Percentiles rank a stretch among this genome's conserved stretches.
phyloP scores from a whole-genome alignment of 2,797 vertebrate species.

The Diceros bicornis region DNA sequence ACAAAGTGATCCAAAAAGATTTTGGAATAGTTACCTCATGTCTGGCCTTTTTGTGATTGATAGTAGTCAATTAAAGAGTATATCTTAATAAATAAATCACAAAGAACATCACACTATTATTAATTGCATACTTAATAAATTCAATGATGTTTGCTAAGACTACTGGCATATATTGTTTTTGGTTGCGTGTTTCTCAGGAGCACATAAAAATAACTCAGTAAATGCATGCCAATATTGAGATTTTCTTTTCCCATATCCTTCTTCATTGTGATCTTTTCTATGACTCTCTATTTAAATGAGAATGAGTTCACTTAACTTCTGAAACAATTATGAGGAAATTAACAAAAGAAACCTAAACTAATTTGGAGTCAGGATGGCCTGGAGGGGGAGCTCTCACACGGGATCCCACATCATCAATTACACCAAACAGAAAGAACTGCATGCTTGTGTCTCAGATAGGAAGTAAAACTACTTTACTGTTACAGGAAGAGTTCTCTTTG shows the following conservation, averaged over 20 bases:
- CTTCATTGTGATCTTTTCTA: background rate
- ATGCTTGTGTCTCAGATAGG: too few relatives aligned
- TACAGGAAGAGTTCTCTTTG: too few relatives aligned
- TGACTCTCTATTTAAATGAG: background rate
- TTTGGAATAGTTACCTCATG: background rate
- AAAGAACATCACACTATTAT: background rate
- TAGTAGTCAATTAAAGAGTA: background rate
- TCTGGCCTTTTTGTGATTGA: background rate
- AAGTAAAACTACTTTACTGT: too few relatives aligned
- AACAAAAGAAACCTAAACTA: too few relatives aligned
- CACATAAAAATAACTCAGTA: background rate
- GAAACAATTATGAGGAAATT: background rate
- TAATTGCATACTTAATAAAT: background rate
- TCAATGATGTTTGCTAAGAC: background rate
- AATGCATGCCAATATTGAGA: background rate
- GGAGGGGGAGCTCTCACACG: too few relatives aligned
- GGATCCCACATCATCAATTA: too few relatives aligned
- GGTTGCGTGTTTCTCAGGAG: background rate
- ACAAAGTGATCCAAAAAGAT: background rate
- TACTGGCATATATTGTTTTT: background rate
- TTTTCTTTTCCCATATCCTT: background rate
- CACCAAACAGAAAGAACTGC: too few relatives aligned
- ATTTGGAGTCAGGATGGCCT: too few relatives aligned
- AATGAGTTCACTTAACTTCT: background rate
- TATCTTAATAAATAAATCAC: background rate